Evolutionary conservation across 2,888 invertebrate species (phyloP).

Genomic region (Agrochola lychnidis): DNA sequence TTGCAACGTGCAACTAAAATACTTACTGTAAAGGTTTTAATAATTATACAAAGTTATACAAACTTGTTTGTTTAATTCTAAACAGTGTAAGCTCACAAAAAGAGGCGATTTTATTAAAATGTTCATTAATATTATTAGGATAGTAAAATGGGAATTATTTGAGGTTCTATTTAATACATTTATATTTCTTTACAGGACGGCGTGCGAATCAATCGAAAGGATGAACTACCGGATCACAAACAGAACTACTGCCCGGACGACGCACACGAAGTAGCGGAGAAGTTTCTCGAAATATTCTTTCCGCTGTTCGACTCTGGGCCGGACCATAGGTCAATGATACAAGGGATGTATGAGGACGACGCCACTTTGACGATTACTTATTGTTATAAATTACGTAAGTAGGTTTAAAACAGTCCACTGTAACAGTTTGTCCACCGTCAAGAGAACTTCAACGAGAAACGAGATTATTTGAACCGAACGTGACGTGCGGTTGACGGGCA

Average conservation of each 20-base stretch:
- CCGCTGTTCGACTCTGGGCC: conserved; percentile 90
- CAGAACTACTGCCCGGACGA: conserved; percentile 89
- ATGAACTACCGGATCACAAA: conserved; percentile 83
- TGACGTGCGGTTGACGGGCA: too few relatives aligned
- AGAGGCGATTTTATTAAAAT: too few relatives aligned
- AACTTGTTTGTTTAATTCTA: too few relatives aligned
- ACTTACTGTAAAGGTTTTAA: too few relatives aligned
- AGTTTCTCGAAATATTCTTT: conserved; percentile 93
- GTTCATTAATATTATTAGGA: neutral
- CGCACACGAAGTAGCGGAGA: conserved; percentile 88
- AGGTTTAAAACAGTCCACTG: too few relatives aligned
- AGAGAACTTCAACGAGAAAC: too few relatives aligned
- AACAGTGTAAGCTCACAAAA: too few relatives aligned
- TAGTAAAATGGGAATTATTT: neutral
- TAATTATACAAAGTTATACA: too few relatives aligned
- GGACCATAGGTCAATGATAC: conserved; percentile 88
- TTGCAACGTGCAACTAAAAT: too few relatives aligned
- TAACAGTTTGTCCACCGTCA: too few relatives aligned
- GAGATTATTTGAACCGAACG: too few relatives aligned
- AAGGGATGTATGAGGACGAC: conserved; percentile 91
- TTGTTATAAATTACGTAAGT: conserved; percentile 76
- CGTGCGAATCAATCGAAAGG: conserved; percentile 74
- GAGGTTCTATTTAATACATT: neutral
- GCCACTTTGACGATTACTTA: conserved; percentile 92
- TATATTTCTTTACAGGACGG: conserved; percentile 87